phyloP scores from a whole-genome alignment of 2,797 vertebrate species.

The Buceros bicornis region DNA sequence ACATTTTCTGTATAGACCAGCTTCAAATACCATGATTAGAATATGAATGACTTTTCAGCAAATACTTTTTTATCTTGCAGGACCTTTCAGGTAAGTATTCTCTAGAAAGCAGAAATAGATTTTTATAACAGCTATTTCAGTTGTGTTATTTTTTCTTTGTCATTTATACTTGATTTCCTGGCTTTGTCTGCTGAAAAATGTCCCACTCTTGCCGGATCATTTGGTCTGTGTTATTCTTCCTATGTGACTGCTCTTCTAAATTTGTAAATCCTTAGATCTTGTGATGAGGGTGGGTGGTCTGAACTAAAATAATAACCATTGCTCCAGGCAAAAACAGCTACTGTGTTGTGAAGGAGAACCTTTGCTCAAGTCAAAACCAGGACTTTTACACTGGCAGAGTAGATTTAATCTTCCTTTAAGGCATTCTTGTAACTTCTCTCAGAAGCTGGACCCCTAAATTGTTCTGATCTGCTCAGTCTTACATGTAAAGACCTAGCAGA shows the following conservation, averaged over 20 bases:
- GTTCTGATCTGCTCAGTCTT: neutral
- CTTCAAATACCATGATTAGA: neutral
- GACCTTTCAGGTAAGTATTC: conserved; percentile 23
- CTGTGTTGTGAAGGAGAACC: neutral
- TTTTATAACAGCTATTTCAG: conserved; percentile 10
- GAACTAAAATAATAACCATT: neutral
- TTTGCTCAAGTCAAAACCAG: neutral
- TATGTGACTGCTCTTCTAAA: neutral
- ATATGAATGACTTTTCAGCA: neutral
- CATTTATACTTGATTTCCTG: conserved; percentile 13
- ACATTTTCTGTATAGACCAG: neutral
- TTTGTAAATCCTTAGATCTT: conserved; percentile 11
- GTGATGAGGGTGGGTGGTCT: conserved; percentile 20
- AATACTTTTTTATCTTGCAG: neutral
- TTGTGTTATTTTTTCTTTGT: conserved; percentile 29
- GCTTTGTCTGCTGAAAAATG: conserved; percentile 3
- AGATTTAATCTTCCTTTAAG: neutral
- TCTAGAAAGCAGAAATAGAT: conserved; percentile 42
- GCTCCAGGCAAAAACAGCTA: neutral
- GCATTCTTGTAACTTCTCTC: neutral
- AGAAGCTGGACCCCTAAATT: neutral
- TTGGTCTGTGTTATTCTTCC: neutral
- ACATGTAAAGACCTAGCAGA: neutral
- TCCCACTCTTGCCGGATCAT: neutral
- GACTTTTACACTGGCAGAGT: neutral